Evolutionary conservation across 2,797 vertebrate genomes (phyloP).

Genomic region (Manis javanica): DNA sequence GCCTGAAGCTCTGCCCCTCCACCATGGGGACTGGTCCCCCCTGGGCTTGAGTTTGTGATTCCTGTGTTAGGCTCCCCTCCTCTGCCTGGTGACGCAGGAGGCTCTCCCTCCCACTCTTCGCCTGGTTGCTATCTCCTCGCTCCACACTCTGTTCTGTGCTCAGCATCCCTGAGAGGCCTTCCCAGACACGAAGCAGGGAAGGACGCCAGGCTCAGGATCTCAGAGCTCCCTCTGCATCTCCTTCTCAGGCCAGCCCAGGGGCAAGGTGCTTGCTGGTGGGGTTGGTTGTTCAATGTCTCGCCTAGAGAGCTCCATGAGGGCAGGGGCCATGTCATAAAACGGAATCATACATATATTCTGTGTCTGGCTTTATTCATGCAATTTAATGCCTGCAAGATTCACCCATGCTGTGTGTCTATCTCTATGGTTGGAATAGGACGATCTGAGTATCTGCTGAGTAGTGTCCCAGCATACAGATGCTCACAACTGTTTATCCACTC

Average conservation of each 20-base stretch:
- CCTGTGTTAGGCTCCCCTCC: not conserved
- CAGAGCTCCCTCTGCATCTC: not conserved
- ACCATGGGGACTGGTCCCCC: not conserved
- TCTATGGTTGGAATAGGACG: not conserved
- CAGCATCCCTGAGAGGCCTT: not conserved
- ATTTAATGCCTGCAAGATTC: not conserved
- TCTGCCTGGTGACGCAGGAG: not conserved
- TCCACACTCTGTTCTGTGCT: not conserved
- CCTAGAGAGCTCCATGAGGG: not conserved
- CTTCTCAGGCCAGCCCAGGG: not conserved
- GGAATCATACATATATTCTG: not conserved
- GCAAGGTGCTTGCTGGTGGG: not conserved
- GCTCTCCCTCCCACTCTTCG: not conserved
- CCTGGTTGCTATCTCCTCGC: not conserved
- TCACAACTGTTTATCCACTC: not conserved
- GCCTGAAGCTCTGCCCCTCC: not conserved
- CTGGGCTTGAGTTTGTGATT: not conserved
- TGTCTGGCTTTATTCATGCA: not conserved
- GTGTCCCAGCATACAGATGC: rapidly evolving
- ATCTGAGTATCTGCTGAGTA: not conserved
- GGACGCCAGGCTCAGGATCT: not conserved
- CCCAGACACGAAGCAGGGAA: rapidly evolving
- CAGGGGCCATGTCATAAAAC: not conserved
- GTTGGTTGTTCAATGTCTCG: not conserved
- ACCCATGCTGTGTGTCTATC: not conserved